Percentiles rank a stretch among this genome's conserved stretches.
phyloP scores from a whole-genome alignment of 1,140 invertebrate species.

The Neuroterus valhalla region DNA sequence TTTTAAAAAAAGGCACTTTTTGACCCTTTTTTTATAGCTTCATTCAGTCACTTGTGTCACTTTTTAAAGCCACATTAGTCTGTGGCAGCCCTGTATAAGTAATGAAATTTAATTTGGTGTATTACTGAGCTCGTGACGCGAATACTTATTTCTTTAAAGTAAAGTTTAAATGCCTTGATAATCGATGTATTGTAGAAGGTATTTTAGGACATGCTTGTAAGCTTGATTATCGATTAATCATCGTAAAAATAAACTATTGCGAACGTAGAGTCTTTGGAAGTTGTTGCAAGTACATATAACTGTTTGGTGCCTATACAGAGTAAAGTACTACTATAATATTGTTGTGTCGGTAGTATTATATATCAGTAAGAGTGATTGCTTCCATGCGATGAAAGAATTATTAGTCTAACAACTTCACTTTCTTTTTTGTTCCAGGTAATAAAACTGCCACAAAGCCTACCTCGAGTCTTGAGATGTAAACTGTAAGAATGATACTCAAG shows the following conservation, averaged over 20 bases:
- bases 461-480: conserved; percentile 2
- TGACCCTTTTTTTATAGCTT: too few relatives aligned
- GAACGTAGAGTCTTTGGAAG: conserved; percentile 4
- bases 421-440: conserved; percentile 25
- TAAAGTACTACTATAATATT: conserved; percentile 4
- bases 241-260: not conserved
- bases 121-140: conserved; percentile 14
- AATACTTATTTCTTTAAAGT: conserved; percentile 8
- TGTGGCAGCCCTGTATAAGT: not conserved
- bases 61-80: not conserved
- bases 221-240: not conserved
- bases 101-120: conserved; percentile 8
- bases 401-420: conserved; percentile 22
- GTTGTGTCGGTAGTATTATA: not conserved
- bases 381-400: conserved; percentile 13
- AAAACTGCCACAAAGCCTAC: not conserved
- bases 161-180: not conserved
- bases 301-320: not conserved
- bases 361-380: conserved; percentile 1
- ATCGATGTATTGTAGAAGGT: conserved; percentile 2
- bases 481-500: not conserved
- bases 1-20: too few relatives aligned
- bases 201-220: not conserved
- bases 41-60: too few relatives aligned
- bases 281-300: not conserved